Evolutionary conservation across 2,113 vertebrate species (phyloP), one percentile per base, ranked within the genome.

Genomic region (Nipponia nippon): DNA sequence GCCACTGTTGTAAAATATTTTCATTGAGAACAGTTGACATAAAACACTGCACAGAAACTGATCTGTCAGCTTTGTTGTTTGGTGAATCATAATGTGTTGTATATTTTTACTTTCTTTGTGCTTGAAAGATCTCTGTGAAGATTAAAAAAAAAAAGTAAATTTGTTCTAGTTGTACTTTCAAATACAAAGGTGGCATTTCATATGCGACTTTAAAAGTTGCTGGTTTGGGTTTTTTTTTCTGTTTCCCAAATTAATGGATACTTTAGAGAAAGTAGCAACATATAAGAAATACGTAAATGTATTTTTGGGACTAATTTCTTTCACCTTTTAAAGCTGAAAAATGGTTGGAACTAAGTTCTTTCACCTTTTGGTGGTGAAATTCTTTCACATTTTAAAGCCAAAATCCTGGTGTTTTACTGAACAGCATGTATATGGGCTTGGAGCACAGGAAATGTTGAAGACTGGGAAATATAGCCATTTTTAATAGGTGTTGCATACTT

Each of bases 1-100:
- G 61, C 82, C 69, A 46, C 65, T 81, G 29, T 92, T 97, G 83
- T 84, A 97, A 71, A 96, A 96, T 86, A 29, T 97, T 84, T 97
- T 96, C 89, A 66, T 61, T 95, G 95, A 96, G 87, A 96, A 73
- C 49, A 77, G 71, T 96, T 95, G 94, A 97, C 89, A 95, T 93
- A 81, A 97, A 95, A 94, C 91, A 92, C 36, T 92, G 91, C 63
- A 69, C 65, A 80, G 90, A 93, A 96, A 93, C 77, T 89, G 93
- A 95, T 95, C 95, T 93, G 86, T 90, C 95, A 94, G 76, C 87
- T 97, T 75, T 82, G 76, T 95, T 96, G 82, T 91, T 93, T 80
- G 76, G 77, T 94, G 96, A 97, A 93, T 96, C 82, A 91, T 87
- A 93, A 90, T 90, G 73, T 75, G 56, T 91, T 94, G 88, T 93